Percentiles rank a stretch among this genome's conserved stretches.
Conservation (phyloP, 2,797 vertebrate genomes). For the Leptodactylus fallax region DNA sequence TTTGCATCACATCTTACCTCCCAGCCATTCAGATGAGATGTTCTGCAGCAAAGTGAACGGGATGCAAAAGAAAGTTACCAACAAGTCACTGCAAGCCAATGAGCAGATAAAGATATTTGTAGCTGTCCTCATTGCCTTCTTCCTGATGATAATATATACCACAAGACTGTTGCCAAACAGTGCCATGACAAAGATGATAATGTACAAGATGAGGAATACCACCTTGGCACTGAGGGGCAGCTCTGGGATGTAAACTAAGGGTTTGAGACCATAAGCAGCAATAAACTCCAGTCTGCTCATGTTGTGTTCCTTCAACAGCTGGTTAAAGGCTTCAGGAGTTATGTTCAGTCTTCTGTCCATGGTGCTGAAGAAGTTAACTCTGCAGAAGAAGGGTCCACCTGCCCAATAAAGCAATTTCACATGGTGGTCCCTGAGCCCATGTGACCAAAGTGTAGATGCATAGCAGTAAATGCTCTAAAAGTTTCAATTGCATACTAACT, state of each 20-base stretch:
- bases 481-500: constrained; percentile 50
- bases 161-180: constrained; percentile 83
- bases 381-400: constrained; percentile 8
- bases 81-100: constrained; percentile 84
- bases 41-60: constrained; percentile 85
- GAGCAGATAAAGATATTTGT: constrained; percentile 84
- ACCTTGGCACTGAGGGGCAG: constrained; percentile 78
- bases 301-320: constrained; percentile 81
- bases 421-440: constrained; percentile 21
- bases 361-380: constrained; percentile 49
- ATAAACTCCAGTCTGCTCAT: constrained; percentile 83
- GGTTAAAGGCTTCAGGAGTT: constrained; percentile 79
- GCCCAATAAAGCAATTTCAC: constrained; percentile 30
- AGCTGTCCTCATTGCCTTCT: constrained; percentile 77
- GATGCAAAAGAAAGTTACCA: constrained; percentile 87
- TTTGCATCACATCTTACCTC: constrained; percentile 74
- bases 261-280: constrained; percentile 80
- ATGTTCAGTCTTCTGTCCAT: constrained; percentile 71
- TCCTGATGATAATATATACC: constrained; percentile 79
- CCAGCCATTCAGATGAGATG: constrained; percentile 83
- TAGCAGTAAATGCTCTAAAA: constrained; percentile 4
- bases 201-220: constrained; percentile 79
- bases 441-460: constrained; percentile 16
- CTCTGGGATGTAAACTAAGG: constrained; percentile 83
- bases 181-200: constrained; percentile 80